Percentiles rank a stretch among this genome's conserved stretches.
These are phyloP conservation scores for Drosophila fungiperda DNA, from an alignment of 2,888 invertebrate genomes.

Conservation along the genomic window DNA sequence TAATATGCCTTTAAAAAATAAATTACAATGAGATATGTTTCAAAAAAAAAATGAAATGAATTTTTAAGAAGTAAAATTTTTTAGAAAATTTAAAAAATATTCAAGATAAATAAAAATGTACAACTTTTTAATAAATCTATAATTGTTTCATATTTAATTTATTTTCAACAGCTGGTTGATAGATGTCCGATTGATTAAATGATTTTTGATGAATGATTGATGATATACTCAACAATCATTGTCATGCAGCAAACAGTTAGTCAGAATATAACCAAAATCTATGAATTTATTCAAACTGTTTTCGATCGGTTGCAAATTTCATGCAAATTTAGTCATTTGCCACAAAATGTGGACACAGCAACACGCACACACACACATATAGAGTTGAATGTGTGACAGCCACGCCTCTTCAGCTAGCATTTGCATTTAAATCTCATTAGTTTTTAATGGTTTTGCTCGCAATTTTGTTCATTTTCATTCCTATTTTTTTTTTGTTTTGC, in stretches of 20 bases:
- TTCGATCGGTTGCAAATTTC: slow-evolving; percentile 48
- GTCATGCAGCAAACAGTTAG: not conserved
- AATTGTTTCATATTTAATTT: not conserved
- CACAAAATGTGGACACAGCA: slow-evolving; percentile 45
- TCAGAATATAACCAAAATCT: slow-evolving; percentile 14
- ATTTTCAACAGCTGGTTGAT: not conserved
- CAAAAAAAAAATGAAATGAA: not conserved
- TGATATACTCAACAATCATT: not conserved
- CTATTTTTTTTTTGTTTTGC: slow-evolving; percentile 6
- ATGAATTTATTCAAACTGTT: slow-evolving; percentile 1
- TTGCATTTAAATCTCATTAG: slow-evolving; percentile 81
- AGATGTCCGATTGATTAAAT: not conserved
- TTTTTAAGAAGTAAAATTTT: not conserved
- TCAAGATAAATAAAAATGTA: not conserved
- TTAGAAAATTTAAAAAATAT: not conserved
- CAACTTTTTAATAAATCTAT: not conserved
- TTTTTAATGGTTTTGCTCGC: slow-evolving; percentile 75
- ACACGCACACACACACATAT: slow-evolving; percentile 18
- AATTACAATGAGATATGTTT: not conserved
- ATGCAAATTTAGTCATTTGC: slow-evolving; percentile 79
- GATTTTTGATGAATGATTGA: not conserved
- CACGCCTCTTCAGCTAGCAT: slow-evolving; percentile 67
- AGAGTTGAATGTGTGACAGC: slow-evolving; percentile 10
- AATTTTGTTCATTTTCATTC: slow-evolving; percentile 35
- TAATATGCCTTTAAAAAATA: too few species aligned